phyloP scores from a whole-genome alignment of 2,888 invertebrate species.

The Athrips mouffetella region DNA sequence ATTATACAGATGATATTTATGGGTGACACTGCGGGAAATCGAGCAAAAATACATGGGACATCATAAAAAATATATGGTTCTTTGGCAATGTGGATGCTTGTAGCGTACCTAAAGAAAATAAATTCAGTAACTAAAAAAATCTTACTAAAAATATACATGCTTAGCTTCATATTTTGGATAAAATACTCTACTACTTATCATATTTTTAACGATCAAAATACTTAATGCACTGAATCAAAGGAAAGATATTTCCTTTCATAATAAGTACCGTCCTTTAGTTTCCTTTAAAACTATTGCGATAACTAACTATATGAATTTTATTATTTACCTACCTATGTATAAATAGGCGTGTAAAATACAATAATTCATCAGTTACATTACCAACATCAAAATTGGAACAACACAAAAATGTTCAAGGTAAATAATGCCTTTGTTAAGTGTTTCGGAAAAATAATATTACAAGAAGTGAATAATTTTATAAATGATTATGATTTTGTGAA shows the following conservation, averaged over 20 bases:
- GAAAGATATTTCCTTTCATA: slow-evolving; percentile 25
- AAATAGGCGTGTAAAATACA: slow-evolving; percentile 32
- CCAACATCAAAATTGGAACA: slow-evolving; percentile 30
- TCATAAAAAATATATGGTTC: too few relatives aligned
- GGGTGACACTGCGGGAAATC: too few relatives aligned
- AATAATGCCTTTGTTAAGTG: slow-evolving; percentile 6
- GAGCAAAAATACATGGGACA: too few relatives aligned
- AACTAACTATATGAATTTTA: slow-evolving; percentile 18
- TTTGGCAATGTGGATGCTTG: too few relatives aligned
- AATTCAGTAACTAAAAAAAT: too few relatives aligned
- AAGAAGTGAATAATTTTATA: background rate
- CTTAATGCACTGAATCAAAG: slow-evolving; percentile 9
- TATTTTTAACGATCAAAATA: background rate
- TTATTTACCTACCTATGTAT: slow-evolving; percentile 31
- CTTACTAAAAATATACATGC: too few relatives aligned
- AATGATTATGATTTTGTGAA: too few relatives aligned
- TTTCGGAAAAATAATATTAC: background rate
- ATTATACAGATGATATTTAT: too few relatives aligned
- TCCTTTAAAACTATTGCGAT: slow-evolving; percentile 25
- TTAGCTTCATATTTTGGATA: too few relatives aligned
- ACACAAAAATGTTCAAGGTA: slow-evolving; percentile 49
- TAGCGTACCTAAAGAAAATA: too few relatives aligned
- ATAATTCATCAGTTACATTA: slow-evolving; percentile 37
- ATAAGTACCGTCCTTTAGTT: slow-evolving; percentile 21
- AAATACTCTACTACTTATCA: too few relatives aligned